Conservation (phyloP, 2,797 vertebrate species). For the Diceros bicornis region DNA sequence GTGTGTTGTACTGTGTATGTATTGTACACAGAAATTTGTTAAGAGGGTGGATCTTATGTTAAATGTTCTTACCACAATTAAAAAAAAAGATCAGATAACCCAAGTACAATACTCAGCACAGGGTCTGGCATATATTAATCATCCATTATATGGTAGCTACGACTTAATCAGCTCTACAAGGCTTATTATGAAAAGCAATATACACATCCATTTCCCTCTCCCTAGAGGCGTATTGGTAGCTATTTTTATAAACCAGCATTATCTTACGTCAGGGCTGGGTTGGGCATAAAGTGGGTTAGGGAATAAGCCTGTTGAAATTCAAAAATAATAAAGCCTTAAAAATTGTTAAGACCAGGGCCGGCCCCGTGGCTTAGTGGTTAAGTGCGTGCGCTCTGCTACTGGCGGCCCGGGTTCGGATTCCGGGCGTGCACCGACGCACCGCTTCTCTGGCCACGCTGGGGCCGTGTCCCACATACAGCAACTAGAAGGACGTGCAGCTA, state of each 20-base stretch:
- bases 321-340: slow-evolving; percentile 63
- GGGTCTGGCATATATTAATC: neutral
- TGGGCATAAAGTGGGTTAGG: neutral
- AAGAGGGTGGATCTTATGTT: neutral
- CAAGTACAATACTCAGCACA: slow-evolving; percentile 5
- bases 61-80: neutral
- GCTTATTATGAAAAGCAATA: slow-evolving; percentile 48
- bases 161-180: slow-evolving; percentile 49
- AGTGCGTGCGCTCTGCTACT: no score
- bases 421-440: no score
- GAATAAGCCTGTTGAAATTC: slow-evolving; percentile 24
- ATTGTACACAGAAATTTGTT: neutral
- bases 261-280: neutral
- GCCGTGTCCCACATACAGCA: no score
- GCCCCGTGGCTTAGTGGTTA: no score
- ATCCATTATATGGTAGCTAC: neutral
- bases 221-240: neutral
- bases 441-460: no score
- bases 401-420: no score
- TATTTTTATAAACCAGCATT: slow-evolving; percentile 52
- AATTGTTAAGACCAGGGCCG: neutral
- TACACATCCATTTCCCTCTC: slow-evolving; percentile 8
- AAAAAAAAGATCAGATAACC: neutral
- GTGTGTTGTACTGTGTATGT: no score
- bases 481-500: no score